These are phyloP conservation scores for Balearica regulorum DNA, from an alignment of 2,797 vertebrate genomes.

Conservation along the genomic window DNA sequence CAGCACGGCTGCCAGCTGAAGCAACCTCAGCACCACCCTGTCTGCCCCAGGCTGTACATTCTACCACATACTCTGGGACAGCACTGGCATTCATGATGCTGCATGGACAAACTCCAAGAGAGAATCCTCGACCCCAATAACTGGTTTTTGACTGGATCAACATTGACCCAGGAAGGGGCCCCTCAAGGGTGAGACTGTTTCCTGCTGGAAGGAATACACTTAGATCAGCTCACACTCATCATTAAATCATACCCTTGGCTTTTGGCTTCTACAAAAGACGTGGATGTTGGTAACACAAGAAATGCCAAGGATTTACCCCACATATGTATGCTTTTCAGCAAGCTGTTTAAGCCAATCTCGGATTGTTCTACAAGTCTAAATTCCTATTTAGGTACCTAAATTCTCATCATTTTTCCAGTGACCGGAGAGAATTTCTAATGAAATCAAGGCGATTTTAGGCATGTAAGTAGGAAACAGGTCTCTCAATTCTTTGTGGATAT, in stretches of 20 bases:
- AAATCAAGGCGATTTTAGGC: background rate
- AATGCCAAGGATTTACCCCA: background rate
- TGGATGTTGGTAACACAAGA: background rate
- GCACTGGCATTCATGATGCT: background rate
- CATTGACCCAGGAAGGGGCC: background rate
- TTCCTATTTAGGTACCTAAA: background rate
- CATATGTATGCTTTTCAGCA: accelerated
- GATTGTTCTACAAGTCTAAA: background rate
- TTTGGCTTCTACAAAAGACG: background rate
- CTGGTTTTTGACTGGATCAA: background rate
- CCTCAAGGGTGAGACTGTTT: background rate
- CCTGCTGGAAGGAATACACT: background rate
- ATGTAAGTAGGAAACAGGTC: background rate
- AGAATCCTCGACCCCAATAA: background rate
- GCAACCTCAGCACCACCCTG: background rate
- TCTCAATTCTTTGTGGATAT: background rate
- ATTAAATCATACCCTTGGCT: background rate
- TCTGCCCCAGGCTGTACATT: background rate
- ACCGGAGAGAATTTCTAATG: background rate
- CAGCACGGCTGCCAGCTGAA: background rate
- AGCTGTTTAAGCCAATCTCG: background rate
- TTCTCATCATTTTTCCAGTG: background rate
- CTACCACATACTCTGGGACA: background rate
- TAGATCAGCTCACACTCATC: background rate
- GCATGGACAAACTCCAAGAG: background rate